Percentiles rank a stretch among this genome's conserved stretches.
Evolutionary conservation across 2,113 vertebrate species (phyloP).

Genomic region (Mormyrus iriodes): DNA sequence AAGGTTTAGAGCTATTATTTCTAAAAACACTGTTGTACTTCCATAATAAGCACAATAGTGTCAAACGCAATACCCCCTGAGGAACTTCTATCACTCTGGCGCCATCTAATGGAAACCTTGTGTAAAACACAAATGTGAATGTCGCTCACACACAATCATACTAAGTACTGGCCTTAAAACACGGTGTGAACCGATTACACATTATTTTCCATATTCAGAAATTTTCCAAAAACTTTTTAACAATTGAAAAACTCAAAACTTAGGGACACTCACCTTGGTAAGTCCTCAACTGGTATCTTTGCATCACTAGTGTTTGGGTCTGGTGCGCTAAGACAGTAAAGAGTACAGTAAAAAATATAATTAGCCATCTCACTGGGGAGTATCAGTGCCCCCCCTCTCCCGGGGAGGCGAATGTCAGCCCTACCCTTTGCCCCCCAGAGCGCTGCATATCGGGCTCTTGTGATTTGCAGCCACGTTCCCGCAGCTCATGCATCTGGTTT

Average conservation of each 20-base stretch:
- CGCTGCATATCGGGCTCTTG: slow-evolving; percentile 79
- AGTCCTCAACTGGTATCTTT: slow-evolving; percentile 73
- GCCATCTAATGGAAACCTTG: slow-evolving; percentile 21
- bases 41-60: background rate
- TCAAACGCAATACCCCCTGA: background rate
- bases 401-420: background rate
- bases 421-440: slow-evolving; percentile 84
- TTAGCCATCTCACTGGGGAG: background rate
- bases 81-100: background rate
- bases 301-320: slow-evolving; percentile 69
- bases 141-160: background rate
- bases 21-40: background rate
- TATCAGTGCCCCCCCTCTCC: background rate
- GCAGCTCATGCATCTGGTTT: slow-evolving; percentile 87
- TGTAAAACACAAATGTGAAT: background rate
- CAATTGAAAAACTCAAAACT: background rate
- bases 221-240: background rate
- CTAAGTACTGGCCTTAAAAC: background rate
- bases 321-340: slow-evolving; percentile 63
- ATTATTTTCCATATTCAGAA: background rate
- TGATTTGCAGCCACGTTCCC: slow-evolving; percentile 72
- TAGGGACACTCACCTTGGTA: slow-evolving; percentile 72
- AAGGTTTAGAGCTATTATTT: background rate
- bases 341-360: background rate
- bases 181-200: background rate